These are phyloP conservation scores for Masticophis lateralis DNA, from an alignment of 2,797 vertebrate species.

Conservation along the genomic window DNA sequence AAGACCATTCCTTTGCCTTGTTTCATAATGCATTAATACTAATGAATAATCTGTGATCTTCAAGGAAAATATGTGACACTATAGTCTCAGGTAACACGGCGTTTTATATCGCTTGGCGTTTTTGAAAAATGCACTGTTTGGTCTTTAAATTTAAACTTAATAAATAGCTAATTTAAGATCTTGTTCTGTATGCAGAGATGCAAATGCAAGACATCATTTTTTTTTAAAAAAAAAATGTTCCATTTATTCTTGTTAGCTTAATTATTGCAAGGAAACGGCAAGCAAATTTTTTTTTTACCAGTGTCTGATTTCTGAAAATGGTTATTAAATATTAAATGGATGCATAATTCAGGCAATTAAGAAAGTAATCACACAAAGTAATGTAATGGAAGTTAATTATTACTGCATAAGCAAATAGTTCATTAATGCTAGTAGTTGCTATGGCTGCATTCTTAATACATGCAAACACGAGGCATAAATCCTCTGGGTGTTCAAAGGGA, in stretches of 20 bases:
- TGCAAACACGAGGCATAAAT: constrained; percentile 89
- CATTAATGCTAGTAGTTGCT: constrained; percentile 99
- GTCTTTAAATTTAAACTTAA: constrained; percentile 95
- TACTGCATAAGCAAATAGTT: constrained; percentile 99
- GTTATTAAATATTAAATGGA: constrained; percentile 99
- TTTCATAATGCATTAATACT: constrained; percentile 73
- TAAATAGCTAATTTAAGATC: constrained; percentile 99
- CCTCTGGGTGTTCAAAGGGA: constrained; percentile 87
- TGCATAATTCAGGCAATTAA: constrained; percentile 99
- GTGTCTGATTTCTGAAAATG: constrained; percentile 99
- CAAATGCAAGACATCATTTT: constrained; percentile 96
- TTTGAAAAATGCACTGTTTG: constrained; percentile 87
- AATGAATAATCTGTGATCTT: constrained; percentile 69
- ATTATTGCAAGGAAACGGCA: constrained; percentile 98
- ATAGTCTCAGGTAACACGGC: constrained; percentile 76
- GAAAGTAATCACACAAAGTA: constrained; percentile 99
- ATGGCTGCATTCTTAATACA: constrained; percentile 98
- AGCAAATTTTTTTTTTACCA: constrained; percentile 99
- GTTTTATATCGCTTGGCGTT: constrained; percentile 91
- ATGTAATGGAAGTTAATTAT: constrained; percentile 99
- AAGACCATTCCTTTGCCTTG: constrained; percentile 14
- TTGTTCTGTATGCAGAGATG: constrained; percentile 90
- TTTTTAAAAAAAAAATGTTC: constrained; percentile 80
- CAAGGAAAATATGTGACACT: constrained; percentile 74
- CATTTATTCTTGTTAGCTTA: constrained; percentile 99